Conservation (phyloP, 2,888 invertebrate species). For the Scelioninae gen. 1 region DNA sequence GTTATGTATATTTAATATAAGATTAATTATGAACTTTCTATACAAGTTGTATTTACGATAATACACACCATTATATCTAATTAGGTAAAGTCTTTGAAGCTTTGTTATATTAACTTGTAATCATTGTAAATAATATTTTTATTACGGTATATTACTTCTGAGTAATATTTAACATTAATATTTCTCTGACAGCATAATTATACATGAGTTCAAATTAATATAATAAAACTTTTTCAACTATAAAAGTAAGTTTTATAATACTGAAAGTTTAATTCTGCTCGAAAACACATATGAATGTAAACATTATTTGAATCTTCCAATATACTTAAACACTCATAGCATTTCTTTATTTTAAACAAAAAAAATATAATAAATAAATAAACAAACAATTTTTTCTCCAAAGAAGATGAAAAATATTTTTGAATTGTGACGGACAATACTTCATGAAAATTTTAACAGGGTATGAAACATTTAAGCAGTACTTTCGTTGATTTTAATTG, state of each 20-base stretch:
- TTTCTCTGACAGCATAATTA: no score
- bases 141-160: no score
- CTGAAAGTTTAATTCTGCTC: not conserved
- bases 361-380: not conserved
- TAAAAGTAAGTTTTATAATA: no score
- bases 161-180: no score
- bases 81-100: conserved; percentile 27
- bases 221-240: not conserved
- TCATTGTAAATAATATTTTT: not conserved
- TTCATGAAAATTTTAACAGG: conserved; percentile 16
- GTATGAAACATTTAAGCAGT: not conserved
- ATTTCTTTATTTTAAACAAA: not conserved
- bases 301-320: conserved; percentile 5
- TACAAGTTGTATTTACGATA: conserved; percentile 40
- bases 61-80: conserved; percentile 31
- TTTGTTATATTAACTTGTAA: conserved; percentile 33
- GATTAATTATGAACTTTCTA: conserved; percentile 36
- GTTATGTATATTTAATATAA: conserved; percentile 59
- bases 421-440: conserved; percentile 6
- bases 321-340: not conserved
- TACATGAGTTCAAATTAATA: not conserved
- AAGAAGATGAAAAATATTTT: not conserved
- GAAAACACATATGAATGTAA: not conserved
- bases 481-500: not conserved
- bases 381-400: not conserved